Percentiles rank a stretch among this genome's conserved stretches.
Evolutionary conservation across 1,140 invertebrate genomes (phyloP).

Genomic region (Trachelipus rathkii): DNA sequence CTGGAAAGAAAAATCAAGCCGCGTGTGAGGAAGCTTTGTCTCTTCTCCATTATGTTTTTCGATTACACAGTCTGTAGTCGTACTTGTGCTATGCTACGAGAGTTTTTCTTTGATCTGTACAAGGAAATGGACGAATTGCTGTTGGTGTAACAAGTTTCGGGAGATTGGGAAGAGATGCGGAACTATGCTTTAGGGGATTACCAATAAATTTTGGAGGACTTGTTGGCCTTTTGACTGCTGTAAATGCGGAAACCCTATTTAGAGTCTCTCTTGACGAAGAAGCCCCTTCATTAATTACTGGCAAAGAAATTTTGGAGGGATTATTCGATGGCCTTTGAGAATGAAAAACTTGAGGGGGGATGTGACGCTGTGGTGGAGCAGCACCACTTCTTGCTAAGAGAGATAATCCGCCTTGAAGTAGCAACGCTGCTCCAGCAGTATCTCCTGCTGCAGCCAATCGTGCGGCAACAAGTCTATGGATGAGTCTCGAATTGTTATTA

Average conservation of each 20-base stretch:
- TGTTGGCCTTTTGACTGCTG: slow-evolving; percentile 19
- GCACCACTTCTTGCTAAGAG: slow-evolving; percentile 25
- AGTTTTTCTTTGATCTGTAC: slow-evolving; percentile 27
- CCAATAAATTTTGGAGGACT: slow-evolving; percentile 23
- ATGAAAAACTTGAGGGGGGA: slow-evolving; percentile 1
- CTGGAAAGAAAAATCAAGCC: slow-evolving; percentile 28
- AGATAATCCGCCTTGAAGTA: slow-evolving; percentile 37
- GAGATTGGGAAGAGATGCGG: not conserved
- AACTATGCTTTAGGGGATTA: slow-evolving; percentile 16
- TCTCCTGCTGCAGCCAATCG: slow-evolving; percentile 37
- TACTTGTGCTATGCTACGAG: slow-evolving; percentile 34
- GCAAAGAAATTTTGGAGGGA: slow-evolving; percentile 12
- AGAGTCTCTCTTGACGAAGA: slow-evolving; percentile 31
- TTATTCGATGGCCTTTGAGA: slow-evolving; percentile 14
- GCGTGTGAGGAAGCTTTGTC: slow-evolving; percentile 19
- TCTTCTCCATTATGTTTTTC: slow-evolving; percentile 18
- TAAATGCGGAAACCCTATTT: slow-evolving; percentile 29
- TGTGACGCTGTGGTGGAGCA: not conserved
- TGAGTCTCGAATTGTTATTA: slow-evolving; percentile 47
- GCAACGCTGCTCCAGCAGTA: slow-evolving; percentile 31
- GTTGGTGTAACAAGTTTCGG: slow-evolving; percentile 28
- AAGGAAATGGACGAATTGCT: slow-evolving; percentile 6
- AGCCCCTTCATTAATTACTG: slow-evolving; percentile 35
- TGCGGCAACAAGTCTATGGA: slow-evolving; percentile 52
- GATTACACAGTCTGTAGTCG: slow-evolving; percentile 30